Base-by-base conservation (phyloP, 2,888 invertebrate genomes). In the Craniophora ligustri region DNA sequence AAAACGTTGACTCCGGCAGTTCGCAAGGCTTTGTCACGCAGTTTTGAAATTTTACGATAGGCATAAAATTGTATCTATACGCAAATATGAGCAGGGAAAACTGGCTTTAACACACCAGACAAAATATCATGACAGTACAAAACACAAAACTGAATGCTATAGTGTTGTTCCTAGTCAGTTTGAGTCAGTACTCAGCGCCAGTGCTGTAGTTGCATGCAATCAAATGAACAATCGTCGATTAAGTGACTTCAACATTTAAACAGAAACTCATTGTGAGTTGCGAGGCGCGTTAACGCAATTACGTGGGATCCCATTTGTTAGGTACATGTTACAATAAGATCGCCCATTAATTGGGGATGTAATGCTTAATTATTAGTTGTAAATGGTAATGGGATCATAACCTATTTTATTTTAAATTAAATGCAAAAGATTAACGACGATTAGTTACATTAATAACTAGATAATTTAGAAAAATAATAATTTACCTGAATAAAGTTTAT, bases 181-280 rank as follows among this genome's bases (percentile, higher is more conserved):
- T n/a, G n/a, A n/a, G n/a, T n/a, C n/a, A n/a, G n/a, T n/a, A n/a
- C n/a, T 26, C 40, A 10, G 41, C 42, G 46, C 36, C 45, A 38
- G 48, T 62, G 67, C 56, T 66, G 60, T 53, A 74, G 67, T 55
- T 66, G 60, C 51, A 74, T 67, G 53, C 48, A 57, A 67, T 51
- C 34, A 23, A 34, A 38, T 28, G 67, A 84, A 87, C 87, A 87
- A 87, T 85, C 61, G 81, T 65, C 72, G 66, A 83, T 86, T 84
- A 85, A 70, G 69, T 79, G 67, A 79, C 72, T 69, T 65, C 64
- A 63, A 61, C 64, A 72, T 75, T 78, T 66, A 72, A 73, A 51
- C 36, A 40, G 51, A 70, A 65, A 67, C 41, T 78, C 70, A 85
- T 86, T 87, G 85, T 86, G 76, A 57, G 62, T 66, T 64, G 66